Evolutionary conservation across 2,888 invertebrate species (phyloP).

Genomic region (Philereme transversata): DNA sequence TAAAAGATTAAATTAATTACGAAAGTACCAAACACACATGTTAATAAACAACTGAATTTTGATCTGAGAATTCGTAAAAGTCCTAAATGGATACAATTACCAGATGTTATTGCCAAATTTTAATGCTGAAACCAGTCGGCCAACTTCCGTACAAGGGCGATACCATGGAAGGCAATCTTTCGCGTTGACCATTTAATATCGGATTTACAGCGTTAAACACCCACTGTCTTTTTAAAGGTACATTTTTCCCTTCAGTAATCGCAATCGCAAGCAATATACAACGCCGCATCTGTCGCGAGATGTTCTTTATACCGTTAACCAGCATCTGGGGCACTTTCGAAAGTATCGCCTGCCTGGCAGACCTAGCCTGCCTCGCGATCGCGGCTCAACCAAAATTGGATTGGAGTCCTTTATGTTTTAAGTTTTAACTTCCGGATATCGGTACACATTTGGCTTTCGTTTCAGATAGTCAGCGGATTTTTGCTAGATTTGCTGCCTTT

Average conservation of each 20-base stretch:
- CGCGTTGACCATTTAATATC: slow-evolving; percentile 14
- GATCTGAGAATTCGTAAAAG: not conserved
- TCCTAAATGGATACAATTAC: slow-evolving; percentile 10
- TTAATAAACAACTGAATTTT: not conserved
- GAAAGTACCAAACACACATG: no score
- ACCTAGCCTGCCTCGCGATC: slow-evolving; percentile 41
- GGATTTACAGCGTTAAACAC: slow-evolving; percentile 20
- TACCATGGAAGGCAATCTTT: slow-evolving; percentile 17
- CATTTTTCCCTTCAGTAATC: slow-evolving; percentile 41
- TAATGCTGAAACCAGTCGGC: slow-evolving; percentile 10
- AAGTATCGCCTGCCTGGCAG: slow-evolving; percentile 61
- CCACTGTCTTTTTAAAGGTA: slow-evolving; percentile 29
- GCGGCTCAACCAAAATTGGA: slow-evolving; percentile 61
- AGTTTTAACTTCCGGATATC: slow-evolving; percentile 44
- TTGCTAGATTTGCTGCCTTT: no score
- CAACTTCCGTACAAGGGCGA: slow-evolving; percentile 19
- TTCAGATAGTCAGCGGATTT: slow-evolving; percentile 1
- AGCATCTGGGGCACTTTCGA: slow-evolving; percentile 82
- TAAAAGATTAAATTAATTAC: no score
- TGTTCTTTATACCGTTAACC: slow-evolving; percentile 74
- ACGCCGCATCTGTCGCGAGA: slow-evolving; percentile 72
- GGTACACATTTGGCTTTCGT: slow-evolving; percentile 33
- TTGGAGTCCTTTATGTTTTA: slow-evolving; percentile 59
- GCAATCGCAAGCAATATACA: slow-evolving; percentile 53
- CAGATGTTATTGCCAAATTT: no score